Base-by-base conservation (phyloP, 2,888 invertebrate species). In the Thysanoteuthis rhombus region DNA sequence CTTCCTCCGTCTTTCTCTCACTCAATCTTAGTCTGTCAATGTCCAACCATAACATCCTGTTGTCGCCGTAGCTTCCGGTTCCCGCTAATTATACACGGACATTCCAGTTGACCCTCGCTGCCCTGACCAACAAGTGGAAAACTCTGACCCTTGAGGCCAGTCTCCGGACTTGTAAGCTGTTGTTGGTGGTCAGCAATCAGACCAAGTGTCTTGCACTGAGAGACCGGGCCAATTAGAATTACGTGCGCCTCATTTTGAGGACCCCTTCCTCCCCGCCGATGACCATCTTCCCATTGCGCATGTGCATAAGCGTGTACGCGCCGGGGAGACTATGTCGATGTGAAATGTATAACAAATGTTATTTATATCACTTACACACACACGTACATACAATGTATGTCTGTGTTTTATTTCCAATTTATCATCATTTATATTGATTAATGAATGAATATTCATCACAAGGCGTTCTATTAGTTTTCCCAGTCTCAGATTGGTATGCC, bases 91-190 rank as follows among this genome's bases (percentile, higher is more conserved):
- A 75, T n/a, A 75, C n/a, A 75, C 75, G 75, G n/a, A 75, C 75
- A 75, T 75, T 75, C n/a, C 75, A n/a, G 75, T 75, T 75, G 75
- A 75, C 75, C 75, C n/a, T 75, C 75, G 8, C n/a, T 75, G 75
- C 75, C n/a, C 75, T 75, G 75, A 75, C 75, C n/a, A 75, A 75
- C 75, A 75, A 75, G 75, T 75, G n/a, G n/a, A n/a, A n/a, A 75
- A 75, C 75, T n/a, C n/a, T 75, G 75, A 75, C 75, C 75, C 75
- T 36, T 75, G 75, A 16, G 75, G n/a, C 75, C 75, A 75, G 75
- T 75, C 75, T 75, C 75, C 10, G n/a, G 75, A n/a, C n/a, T 75
- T 75, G 36, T 75, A 36, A 75, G n/a, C 75, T 75, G n/a, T n/a
- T 75, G 75, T n/a, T 36, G 75, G 75, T 75, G 75, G 75, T 75